Evolutionary conservation across 2,113 vertebrate species (phyloP), one percentile per base, ranked within the genome.

Genomic region (Podiceps cristatus): DNA sequence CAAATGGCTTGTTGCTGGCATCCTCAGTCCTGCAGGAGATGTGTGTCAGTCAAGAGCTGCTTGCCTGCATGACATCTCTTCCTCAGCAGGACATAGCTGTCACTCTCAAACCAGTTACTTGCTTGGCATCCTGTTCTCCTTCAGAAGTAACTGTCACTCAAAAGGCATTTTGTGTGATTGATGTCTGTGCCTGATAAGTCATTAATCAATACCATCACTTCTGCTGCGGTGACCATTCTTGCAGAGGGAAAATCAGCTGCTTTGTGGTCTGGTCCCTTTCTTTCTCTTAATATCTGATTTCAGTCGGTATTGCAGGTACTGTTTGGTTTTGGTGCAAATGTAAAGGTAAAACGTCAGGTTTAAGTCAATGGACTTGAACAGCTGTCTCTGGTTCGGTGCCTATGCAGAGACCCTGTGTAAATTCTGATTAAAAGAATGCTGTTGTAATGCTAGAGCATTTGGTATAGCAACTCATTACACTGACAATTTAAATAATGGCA

Each of bases 31-130:
- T 75, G 19, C 40, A 77, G 71, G 67, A 81, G 77, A 74, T 24
- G 15, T 31, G 49, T 92, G 67, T 95, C 92, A 77, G 40, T 95
- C 80, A 82, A 77, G 88, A 95, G 53, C 75, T 89, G 58, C 58
- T 93, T 79, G 47, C 29, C 49, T 92, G 44, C 5, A 9, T 69
- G 45, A 72, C 79, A 10, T 29, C 50, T 85, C 18, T 82, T 92
- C 60, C 55, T 94, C 3, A 1, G 25, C 72, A 93, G 59, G 78
- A 67, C 42, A 31, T 53, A 73, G 42, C 79, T 96, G 76, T 96
- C 82, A 76, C 44, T 95, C 29, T 62, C 47, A 69, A 42, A 62
- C 45, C 42, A 49, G 24, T 66, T 84, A 64, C 45, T 96, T 86
- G 53, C 59, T 73, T 93, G 71, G 63, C 71, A 83, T 79, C 29